Evolutionary conservation across 2,797 vertebrate genomes (phyloP).

Genomic region (Trachops cirrhosus): DNA sequence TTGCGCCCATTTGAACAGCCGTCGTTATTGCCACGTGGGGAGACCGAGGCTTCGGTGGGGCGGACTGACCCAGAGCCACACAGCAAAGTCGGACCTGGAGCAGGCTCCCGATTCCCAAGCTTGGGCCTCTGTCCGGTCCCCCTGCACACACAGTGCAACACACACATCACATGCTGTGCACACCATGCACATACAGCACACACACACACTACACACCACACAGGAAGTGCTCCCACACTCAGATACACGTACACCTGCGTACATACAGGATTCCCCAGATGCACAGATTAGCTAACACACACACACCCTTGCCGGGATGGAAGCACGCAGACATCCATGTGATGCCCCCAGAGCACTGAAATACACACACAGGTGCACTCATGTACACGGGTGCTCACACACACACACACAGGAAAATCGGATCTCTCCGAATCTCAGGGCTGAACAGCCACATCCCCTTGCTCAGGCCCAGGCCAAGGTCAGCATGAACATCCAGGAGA

Average conservation of each 20-base stretch:
- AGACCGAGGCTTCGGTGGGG: not conserved
- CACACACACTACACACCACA: not conserved
- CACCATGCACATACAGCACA: no score
- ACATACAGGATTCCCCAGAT: not conserved
- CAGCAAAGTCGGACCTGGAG: not conserved
- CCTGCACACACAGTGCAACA: not conserved
- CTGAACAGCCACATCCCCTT: not conserved
- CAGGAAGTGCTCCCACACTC: not conserved
- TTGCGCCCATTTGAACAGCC: accelerated
- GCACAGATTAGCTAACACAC: not conserved
- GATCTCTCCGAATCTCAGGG: not conserved
- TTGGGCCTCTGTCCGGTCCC: not conserved
- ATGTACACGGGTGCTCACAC: no score
- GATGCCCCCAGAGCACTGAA: not conserved
- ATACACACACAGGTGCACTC: not conserved
- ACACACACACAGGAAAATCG: not conserved
- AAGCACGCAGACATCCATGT: not conserved
- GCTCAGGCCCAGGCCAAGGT: not conserved
- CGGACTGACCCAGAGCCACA: no score
- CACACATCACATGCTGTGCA: not conserved
- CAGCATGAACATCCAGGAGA: accelerated
- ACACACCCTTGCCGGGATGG: not conserved
- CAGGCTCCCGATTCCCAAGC: not conserved
- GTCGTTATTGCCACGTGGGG: accelerated
- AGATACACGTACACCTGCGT: not conserved